These are phyloP conservation scores for Archips xylosteana DNA, from an alignment of 2,888 invertebrate genomes.

Conservation along the genomic window DNA sequence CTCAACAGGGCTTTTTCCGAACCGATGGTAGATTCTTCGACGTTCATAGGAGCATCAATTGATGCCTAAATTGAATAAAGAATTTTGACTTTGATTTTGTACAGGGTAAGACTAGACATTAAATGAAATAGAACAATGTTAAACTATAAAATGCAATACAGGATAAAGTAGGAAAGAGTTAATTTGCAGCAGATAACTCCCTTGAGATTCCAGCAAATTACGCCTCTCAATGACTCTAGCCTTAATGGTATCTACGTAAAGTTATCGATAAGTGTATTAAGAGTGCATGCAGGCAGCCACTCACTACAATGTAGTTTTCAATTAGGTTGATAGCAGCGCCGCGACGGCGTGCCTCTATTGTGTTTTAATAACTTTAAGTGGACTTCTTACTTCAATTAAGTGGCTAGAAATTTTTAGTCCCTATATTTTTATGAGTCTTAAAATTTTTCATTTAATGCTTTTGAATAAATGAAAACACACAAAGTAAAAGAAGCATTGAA, in stretches of 20 bases:
- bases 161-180: background rate
- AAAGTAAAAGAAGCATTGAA: background rate
- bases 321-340: slow-evolving; percentile 69
- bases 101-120: background rate
- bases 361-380: slow-evolving; percentile 78
- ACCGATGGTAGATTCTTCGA: no score
- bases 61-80: no score
- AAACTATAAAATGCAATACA: background rate
- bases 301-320: slow-evolving; percentile 71
- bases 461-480: background rate
- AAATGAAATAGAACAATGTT: background rate
- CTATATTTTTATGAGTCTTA: background rate
- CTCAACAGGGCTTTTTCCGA: no score
- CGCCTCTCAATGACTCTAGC: background rate
- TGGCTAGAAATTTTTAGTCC: slow-evolving; percentile 22
- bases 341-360: slow-evolving; percentile 61
- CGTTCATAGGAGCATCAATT: no score
- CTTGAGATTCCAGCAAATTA: slow-evolving; percentile 2
- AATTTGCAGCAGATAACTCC: background rate
- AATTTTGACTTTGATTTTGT: no score
- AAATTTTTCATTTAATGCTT: background rate
- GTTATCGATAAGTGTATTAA: slow-evolving; percentile 35
- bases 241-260: slow-evolving; percentile 14
- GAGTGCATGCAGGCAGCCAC: slow-evolving; percentile 43
- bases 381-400: slow-evolving; percentile 65